A percentile compares a stretch with the other conserved stretches of the same genome.
Conservation (phyloP, 2,888 invertebrate genomes). For the Bombyx huttoni region DNA sequence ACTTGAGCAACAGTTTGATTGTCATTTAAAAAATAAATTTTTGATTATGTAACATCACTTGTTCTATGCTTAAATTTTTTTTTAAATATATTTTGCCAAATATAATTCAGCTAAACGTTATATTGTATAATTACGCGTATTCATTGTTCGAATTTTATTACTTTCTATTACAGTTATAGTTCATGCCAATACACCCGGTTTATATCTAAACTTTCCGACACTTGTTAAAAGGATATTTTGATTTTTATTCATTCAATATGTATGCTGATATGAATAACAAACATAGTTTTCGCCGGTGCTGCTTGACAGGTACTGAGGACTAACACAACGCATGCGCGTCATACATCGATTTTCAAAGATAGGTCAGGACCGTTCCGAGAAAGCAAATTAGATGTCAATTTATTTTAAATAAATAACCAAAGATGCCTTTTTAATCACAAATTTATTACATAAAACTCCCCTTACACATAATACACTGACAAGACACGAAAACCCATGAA, state of each 20-base stretch:
- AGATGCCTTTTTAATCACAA: neutral
- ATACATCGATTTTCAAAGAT: constrained; percentile 44
- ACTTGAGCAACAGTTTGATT: neutral
- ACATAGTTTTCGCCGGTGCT: constrained; percentile 22
- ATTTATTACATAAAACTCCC: neutral
- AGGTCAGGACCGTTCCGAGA: constrained; percentile 1
- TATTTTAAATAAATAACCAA: neutral
- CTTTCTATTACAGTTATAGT: no score
- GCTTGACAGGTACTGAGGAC: constrained; percentile 29
- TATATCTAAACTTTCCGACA: neutral
- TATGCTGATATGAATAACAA: neutral
- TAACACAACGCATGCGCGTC: constrained; percentile 42
- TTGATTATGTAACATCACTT: no score
- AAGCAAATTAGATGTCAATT: neutral
- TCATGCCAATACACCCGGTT: no score
- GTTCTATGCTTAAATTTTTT: no score
- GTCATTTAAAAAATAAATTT: no score
- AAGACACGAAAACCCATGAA: no score
- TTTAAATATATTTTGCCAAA: no score
- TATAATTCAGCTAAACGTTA: no score
- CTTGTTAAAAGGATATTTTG: neutral
- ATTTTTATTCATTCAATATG: neutral
- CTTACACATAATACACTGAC: no score
- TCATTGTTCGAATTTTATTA: no score
- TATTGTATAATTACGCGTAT: no score